These are phyloP conservation scores for Ormyrus nitidulus DNA, from an alignment of 2,888 invertebrate genomes.

Conservation along the genomic window DNA sequence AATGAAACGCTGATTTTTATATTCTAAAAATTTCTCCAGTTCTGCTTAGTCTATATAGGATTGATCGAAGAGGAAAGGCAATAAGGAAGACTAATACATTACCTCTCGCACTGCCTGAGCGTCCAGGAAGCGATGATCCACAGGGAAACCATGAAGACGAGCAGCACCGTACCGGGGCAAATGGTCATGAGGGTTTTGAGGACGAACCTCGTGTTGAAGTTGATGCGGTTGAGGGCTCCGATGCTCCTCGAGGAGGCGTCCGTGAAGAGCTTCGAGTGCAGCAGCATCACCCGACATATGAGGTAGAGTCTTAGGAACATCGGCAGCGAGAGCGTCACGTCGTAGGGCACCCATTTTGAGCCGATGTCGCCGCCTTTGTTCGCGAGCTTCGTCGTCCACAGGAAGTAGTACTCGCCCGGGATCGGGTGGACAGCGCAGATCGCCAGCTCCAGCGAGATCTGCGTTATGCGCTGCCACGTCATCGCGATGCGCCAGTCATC, in stretches of 20 bases:
- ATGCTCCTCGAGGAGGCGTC: constrained; percentile 99
- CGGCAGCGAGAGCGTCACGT: constrained; percentile 97
- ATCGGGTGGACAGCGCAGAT: constrained; percentile 99
- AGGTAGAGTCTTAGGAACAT: constrained; percentile 99
- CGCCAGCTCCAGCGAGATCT: constrained; percentile 92
- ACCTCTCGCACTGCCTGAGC: constrained; percentile 98
- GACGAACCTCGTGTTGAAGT: constrained; percentile 98
- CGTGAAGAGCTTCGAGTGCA: constrained; percentile 99
- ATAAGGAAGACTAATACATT: constrained; percentile 63
- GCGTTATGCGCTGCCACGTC: constrained; percentile 97
- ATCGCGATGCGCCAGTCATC: constrained; percentile 99
- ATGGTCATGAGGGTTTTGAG: constrained; percentile 99
- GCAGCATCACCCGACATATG: constrained; percentile 99
- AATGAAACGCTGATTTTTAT: too few species aligned
- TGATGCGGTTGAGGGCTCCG: constrained; percentile 98
- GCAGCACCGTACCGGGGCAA: constrained; percentile 97
- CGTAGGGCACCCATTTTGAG: constrained; percentile 89
- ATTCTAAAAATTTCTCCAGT: too few species aligned
- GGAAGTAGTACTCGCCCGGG: constrained; percentile 96
- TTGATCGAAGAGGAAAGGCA: too few species aligned
- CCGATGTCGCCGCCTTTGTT: constrained; percentile 85
- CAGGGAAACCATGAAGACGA: constrained; percentile 99
- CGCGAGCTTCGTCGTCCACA: constrained; percentile 96
- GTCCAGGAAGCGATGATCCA: constrained; percentile 99
- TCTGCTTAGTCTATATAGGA: too few species aligned